Conservation (phyloP, 2,888 invertebrate genomes). For the Sphinx pinastri region DNA sequence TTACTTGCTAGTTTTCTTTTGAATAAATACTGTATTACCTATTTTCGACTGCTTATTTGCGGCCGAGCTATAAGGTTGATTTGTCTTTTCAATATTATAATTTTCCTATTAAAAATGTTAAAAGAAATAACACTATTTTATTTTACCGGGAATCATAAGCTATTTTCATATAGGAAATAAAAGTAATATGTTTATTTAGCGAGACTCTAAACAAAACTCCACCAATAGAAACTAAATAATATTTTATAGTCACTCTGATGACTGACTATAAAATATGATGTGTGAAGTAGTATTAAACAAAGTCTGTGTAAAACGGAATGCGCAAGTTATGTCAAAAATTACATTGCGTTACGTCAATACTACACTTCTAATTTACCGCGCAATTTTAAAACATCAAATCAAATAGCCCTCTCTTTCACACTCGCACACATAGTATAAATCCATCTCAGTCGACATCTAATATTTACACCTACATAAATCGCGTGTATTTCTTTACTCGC, state of each 20-base stretch:
- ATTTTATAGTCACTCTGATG: too few relatives aligned
- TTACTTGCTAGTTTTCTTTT: neutral
- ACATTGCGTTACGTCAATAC: neutral
- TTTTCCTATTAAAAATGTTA: constrained; percentile 21
- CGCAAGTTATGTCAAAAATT: neutral
- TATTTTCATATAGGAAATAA: neutral
- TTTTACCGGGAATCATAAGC: neutral
- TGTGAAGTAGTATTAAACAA: neutral
- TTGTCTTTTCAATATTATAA: constrained; percentile 25
- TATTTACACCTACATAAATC: constrained; percentile 14
- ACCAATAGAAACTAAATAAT: too few relatives aligned
- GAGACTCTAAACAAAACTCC: too few relatives aligned
- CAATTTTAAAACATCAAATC: neutral
- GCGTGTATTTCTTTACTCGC: constrained; percentile 27
- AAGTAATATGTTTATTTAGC: too few relatives aligned
- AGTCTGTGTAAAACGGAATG: neutral
- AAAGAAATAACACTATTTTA: neutral
- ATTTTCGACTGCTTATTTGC: constrained; percentile 6
- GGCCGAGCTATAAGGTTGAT: constrained; percentile 24
- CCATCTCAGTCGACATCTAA: neutral
- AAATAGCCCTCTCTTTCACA: neutral
- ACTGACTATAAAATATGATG: too few relatives aligned
- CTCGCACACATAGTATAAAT: neutral
- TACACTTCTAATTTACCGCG: constrained; percentile 1
- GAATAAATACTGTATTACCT: neutral